Evolutionary conservation across 1,140 invertebrate genomes (phyloP).

Genomic region (Bombus superbus): DNA sequence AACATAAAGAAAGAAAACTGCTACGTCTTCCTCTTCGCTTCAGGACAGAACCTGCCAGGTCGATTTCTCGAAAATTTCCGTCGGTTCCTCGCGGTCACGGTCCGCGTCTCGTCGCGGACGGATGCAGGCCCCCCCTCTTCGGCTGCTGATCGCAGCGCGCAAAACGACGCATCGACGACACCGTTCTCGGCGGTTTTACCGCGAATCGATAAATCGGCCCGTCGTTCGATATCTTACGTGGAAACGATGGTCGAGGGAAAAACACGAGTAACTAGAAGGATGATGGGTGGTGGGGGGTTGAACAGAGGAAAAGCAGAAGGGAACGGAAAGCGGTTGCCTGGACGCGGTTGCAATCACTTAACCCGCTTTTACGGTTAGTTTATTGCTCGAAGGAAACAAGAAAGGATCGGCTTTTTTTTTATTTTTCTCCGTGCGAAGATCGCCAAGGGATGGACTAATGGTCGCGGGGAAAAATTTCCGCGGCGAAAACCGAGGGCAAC

Average conservation of each 20-base stretch:
- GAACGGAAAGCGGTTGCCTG: slow-evolving; percentile 15
- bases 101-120: background rate
- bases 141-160: background rate
- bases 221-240: slow-evolving; percentile 29
- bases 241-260: background rate
- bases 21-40: too few species aligned
- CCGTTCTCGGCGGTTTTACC: slow-evolving; percentile 45
- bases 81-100: background rate
- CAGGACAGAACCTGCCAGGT: background rate
- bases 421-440: slow-evolving; percentile 27
- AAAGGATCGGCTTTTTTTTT: slow-evolving; percentile 30
- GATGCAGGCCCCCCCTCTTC: slow-evolving; percentile 20
- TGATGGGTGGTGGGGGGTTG: background rate
- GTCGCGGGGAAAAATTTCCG: background rate
- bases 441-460: slow-evolving; percentile 15
- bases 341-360: slow-evolving; percentile 68
- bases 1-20: too few species aligned
- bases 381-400: slow-evolving; percentile 62
- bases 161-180: slow-evolving; percentile 37
- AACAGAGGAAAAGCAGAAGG: background rate
- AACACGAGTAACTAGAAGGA: background rate
- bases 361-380: slow-evolving; percentile 72
- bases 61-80: background rate
- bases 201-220: slow-evolving; percentile 54
- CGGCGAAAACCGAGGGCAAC: too few species aligned